These are phyloP conservation scores for Tupiocoris notatus DNA, from an alignment of 2,888 invertebrate species.

Conservation along the genomic window DNA sequence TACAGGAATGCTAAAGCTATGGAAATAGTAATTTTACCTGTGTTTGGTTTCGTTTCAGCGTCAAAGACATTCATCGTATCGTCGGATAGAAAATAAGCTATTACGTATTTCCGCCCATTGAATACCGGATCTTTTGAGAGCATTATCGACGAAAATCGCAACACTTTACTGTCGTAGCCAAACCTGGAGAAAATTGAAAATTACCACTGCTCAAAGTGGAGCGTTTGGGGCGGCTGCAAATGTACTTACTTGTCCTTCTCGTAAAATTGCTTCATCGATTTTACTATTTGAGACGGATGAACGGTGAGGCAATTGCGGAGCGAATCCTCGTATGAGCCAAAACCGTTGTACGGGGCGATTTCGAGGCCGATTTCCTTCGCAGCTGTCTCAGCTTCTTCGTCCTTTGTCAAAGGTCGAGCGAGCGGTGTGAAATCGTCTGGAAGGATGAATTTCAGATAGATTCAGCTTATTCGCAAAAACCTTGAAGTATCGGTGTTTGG, in stretches of 20 bases:
- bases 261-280: constrained; percentile 77
- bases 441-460: not conserved
- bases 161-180: constrained; percentile 71
- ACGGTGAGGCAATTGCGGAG: constrained; percentile 81
- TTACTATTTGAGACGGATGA: constrained; percentile 72
- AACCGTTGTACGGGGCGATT: constrained; percentile 87
- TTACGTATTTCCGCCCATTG: constrained; percentile 69
- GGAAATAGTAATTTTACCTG: no score
- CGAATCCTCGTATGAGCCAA: constrained; percentile 85
- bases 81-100: constrained; percentile 77
- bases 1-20: no score
- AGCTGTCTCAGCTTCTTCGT: constrained; percentile 35
- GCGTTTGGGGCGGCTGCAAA: no score
- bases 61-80: constrained; percentile 84
- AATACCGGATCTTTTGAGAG: constrained; percentile 69
- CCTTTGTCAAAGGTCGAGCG: constrained; percentile 54
- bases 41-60: constrained; percentile 65
- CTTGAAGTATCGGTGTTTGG: no score
- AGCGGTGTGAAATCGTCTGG: constrained; percentile 66
- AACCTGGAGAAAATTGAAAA: constrained; percentile 55
- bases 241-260: constrained; percentile 67
- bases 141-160: constrained; percentile 77
- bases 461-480: no score
- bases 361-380: constrained; percentile 52
- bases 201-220: no score